phyloP scores from a whole-genome alignment of 1,140 invertebrate species.

The Theocolax elegans region DNA sequence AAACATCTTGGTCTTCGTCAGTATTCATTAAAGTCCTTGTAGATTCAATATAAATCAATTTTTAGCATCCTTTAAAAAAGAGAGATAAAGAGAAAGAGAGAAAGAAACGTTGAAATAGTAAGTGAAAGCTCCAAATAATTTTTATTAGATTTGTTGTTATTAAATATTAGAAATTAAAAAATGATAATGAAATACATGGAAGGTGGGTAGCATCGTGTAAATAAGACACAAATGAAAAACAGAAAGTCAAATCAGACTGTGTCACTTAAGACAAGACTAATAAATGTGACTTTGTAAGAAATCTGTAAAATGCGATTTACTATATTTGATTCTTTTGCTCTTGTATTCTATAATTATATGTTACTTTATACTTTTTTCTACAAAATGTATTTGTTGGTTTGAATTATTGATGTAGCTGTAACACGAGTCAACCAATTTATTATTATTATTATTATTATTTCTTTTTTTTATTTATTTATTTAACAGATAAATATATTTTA shows the following conservation, averaged over 20 bases:
- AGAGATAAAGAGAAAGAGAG: neutral
- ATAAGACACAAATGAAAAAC: neutral
- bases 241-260: slow-evolving; percentile 36
- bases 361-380: no score
- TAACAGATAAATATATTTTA: no score
- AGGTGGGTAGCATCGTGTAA: neutral
- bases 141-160: slow-evolving; percentile 13
- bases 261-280: slow-evolving; percentile 52
- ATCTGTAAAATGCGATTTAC: slow-evolving; percentile 25
- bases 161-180: neutral
- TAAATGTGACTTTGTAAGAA: slow-evolving; percentile 61
- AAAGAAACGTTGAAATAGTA: neutral
- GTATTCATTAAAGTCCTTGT: no score
- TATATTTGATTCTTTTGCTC: no score
- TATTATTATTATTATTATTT: no score
- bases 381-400: no score
- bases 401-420: no score
- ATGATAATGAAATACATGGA: neutral
- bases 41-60: neutral
- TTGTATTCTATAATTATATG: no score
- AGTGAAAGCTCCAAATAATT: no score
- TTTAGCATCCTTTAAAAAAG: neutral
- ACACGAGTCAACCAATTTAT: no score
- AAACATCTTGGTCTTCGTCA: no score
- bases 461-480: no score